Evolutionary conservation across 2,797 vertebrate genomes (phyloP).

Genomic region (Sciurus vulgaris): DNA sequence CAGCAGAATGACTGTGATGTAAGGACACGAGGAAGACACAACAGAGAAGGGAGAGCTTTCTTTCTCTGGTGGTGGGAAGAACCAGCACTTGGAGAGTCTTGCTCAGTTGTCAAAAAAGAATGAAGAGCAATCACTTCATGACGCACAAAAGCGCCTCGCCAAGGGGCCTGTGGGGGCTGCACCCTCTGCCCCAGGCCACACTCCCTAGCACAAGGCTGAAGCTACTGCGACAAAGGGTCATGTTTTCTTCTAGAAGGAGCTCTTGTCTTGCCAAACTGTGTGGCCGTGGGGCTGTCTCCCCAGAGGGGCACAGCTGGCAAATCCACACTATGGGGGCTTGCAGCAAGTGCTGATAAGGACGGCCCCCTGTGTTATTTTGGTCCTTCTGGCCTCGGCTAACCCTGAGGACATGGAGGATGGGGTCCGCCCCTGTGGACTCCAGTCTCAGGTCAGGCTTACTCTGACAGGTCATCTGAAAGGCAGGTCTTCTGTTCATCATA

Average conservation of each 20-base stretch:
- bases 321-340: not conserved
- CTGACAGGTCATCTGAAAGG: constrained; percentile 74
- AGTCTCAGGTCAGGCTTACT: not conserved
- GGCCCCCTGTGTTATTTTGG: fast-evolving
- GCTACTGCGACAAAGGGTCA: not conserved
- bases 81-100: not conserved
- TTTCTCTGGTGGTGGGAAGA: not conserved
- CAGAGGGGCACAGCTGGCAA: not conserved
- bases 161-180: not conserved
- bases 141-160: not conserved
- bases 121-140: not conserved
- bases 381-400: constrained; percentile 36
- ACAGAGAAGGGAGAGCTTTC: not conserved
- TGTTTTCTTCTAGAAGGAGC: not conserved
- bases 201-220: not conserved
- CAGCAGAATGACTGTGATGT: not conserved
- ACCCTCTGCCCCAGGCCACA: too few relatives aligned
- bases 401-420: not conserved
- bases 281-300: not conserved
- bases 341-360: too few relatives aligned
- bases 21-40: not conserved
- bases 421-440: too few relatives aligned
- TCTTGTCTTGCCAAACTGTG: not conserved
- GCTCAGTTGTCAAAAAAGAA: not conserved
- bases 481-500: constrained; percentile 75